phyloP scores from a whole-genome alignment of 2,113 vertebrate species.

The Ochotona princeps region DNA sequence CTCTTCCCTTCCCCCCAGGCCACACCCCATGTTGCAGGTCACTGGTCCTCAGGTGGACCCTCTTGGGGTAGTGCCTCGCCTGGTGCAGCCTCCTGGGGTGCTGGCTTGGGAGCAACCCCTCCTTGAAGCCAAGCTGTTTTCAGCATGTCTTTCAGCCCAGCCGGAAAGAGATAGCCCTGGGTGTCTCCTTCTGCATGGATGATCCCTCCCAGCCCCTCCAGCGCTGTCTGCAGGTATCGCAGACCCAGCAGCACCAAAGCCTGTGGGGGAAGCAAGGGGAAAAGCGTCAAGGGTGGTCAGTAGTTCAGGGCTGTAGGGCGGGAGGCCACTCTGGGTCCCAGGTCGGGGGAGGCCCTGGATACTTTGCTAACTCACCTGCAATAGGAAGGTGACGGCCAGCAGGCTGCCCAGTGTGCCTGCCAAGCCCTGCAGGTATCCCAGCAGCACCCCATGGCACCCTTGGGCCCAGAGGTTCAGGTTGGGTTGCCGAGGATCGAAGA shows the following conservation, averaged over 20 bases:
- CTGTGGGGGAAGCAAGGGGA: conserved; percentile 77
- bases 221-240: conserved; percentile 90
- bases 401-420: conserved; percentile 22
- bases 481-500: conserved; percentile 69
- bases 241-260: conserved; percentile 87
- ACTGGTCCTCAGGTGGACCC: conserved; percentile 55
- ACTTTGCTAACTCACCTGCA: conserved; percentile 72
- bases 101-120: conserved; percentile 53
- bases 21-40: background rate
- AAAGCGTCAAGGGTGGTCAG: background rate
- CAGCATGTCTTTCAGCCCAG: conserved; percentile 88
- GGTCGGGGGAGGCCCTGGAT: background rate
- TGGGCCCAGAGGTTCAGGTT: conserved; percentile 77
- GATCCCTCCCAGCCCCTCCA: conserved; percentile 87
- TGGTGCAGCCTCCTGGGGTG: conserved; percentile 48
- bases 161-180: conserved; percentile 90
- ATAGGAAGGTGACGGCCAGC: conserved; percentile 65
- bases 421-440: conserved; percentile 55
- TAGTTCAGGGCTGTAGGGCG: background rate
- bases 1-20: fast-evolving
- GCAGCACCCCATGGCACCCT: conserved; percentile 69
- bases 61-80: conserved; percentile 39
- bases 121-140: conserved; percentile 75
- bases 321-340: background rate
- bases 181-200: conserved; percentile 88